Conservation (phyloP, 2,113 vertebrate species). For the Callospermophilus lateralis region DNA sequence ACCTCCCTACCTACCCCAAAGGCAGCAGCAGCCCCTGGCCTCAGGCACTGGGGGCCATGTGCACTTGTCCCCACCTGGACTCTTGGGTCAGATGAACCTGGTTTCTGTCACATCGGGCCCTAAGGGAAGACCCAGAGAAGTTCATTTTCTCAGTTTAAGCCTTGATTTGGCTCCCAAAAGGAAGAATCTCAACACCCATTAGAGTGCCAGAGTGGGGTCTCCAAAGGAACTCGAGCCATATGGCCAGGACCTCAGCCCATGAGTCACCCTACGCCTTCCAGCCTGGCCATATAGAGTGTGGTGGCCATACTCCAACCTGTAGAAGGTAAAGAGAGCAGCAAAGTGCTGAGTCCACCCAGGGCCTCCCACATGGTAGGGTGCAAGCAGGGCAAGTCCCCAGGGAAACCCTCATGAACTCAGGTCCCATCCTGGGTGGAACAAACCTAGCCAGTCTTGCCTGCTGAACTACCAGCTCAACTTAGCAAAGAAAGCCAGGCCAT, state of each 20-base stretch:
- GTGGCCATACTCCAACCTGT: neutral
- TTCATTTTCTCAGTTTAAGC: constrained; percentile 57
- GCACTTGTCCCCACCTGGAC: constrained; percentile 68
- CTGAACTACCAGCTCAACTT: neutral
- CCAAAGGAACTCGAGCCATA: neutral
- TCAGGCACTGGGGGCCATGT: constrained; percentile 55
- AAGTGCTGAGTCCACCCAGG: neutral
- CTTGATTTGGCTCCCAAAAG: constrained; percentile 31
- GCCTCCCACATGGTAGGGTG: neutral
- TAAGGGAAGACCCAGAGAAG: constrained; percentile 66
- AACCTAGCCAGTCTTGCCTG: neutral
- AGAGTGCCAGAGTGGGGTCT: constrained; percentile 17
- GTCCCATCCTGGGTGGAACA: neutral
- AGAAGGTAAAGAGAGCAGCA: neutral
- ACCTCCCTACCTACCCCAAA: constrained; percentile 64
- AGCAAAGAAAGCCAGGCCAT: neutral
- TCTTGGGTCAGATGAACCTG: constrained; percentile 67
- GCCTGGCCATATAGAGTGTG: neutral
- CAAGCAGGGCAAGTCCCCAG: neutral
- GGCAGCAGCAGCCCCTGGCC: constrained; percentile 62
- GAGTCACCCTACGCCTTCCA: neutral
- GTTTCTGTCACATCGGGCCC: constrained; percentile 69
- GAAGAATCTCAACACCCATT: neutral
- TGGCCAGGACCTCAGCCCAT: neutral
- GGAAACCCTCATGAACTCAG: neutral